Evolutionary conservation across 2,888 invertebrate species (phyloP).

Genomic region (Eupeodes latifasciatus): DNA sequence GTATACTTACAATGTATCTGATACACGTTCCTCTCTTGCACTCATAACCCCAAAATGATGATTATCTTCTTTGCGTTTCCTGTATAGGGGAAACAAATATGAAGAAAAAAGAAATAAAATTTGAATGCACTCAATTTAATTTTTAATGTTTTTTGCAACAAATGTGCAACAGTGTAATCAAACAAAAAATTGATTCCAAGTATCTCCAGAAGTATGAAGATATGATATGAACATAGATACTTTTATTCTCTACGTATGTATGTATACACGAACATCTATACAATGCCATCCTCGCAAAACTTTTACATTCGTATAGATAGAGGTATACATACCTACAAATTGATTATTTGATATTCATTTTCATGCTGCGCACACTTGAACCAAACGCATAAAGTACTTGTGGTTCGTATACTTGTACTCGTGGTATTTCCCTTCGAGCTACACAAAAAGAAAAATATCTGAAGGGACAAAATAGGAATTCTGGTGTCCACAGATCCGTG

Average conservation of each 20-base stretch:
- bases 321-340: slow-evolving; percentile 39
- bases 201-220: neutral
- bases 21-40: slow-evolving; percentile 29
- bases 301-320: neutral
- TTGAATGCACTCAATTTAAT: slow-evolving; percentile 52
- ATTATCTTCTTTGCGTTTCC: neutral
- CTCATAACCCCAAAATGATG: neutral
- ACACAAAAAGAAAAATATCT: neutral
- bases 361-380: slow-evolving; percentile 44
- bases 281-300: neutral
- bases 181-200: slow-evolving; percentile 2
- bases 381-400: neutral
- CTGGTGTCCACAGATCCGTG: slow-evolving; percentile 20
- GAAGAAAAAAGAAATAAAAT: neutral
- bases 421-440: neutral
- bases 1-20: slow-evolving; percentile 42
- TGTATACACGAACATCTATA: too few species aligned
- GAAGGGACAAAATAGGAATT: neutral
- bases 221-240: too few species aligned
- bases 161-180: slow-evolving; percentile 62
- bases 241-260: too few species aligned
- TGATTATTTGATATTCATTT: slow-evolving; percentile 63
- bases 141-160: slow-evolving; percentile 47
- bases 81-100: neutral
- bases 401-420: too few species aligned